These are phyloP conservation scores for Sceloporus tristichus DNA, from an alignment of 2,113 vertebrate species.

Conservation along the genomic window DNA sequence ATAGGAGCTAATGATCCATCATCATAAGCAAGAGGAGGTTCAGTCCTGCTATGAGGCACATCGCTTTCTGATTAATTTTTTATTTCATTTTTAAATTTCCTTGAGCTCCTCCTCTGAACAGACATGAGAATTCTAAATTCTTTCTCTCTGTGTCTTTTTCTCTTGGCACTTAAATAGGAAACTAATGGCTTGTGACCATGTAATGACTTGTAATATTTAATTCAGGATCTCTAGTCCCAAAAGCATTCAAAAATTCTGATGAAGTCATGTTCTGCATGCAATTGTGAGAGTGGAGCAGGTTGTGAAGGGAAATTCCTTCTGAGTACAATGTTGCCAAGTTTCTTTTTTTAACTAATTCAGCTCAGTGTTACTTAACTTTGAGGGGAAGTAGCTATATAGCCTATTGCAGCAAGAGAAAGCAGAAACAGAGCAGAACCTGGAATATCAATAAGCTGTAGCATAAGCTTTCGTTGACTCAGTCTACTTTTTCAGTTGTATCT, in stretches of 20 bases:
- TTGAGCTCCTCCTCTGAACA: not conserved
- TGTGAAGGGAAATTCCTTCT: not conserved
- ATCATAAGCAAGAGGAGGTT: not conserved
- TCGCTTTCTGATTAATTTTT: conserved; percentile 4
- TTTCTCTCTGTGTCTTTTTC: not conserved
- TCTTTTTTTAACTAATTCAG: no score
- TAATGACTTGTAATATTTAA: conserved; percentile 25
- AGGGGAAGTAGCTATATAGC: no score
- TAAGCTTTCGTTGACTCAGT: no score
- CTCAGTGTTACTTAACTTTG: no score
- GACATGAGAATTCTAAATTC: not conserved
- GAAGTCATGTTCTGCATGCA: not conserved
- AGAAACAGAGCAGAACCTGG: no score
- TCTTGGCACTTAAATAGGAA: not conserved
- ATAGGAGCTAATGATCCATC: conserved; percentile 21
- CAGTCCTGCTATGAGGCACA: not conserved
- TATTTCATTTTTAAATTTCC: not conserved
- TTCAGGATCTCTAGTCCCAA: conserved; percentile 13
- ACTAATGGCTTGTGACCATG: conserved; percentile 7
- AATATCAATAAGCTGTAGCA: no score
- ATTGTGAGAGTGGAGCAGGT: not conserved
- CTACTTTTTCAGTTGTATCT: no score
- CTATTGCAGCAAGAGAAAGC: no score
- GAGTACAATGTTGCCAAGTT: not conserved
- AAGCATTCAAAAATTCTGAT: not conserved